Percentiles rank a stretch among this genome's conserved stretches.
Evolutionary conservation across 2,888 invertebrate species (phyloP).

Genomic region (Brachynemurus nebulosus): DNA sequence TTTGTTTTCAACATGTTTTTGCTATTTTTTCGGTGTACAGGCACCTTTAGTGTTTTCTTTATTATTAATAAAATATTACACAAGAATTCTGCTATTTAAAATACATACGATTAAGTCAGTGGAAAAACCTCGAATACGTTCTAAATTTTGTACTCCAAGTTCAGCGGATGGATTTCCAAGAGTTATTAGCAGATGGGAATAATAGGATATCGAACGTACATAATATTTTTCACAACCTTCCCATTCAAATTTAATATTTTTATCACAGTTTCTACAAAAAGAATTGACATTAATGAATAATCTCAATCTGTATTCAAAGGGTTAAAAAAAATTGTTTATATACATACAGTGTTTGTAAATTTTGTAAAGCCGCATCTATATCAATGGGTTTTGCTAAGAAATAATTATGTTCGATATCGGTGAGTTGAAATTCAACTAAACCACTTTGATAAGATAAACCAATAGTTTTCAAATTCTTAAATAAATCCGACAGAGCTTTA

Average conservation of each 20-base stretch:
- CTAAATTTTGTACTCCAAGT: constrained; percentile 64
- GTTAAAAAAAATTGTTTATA: neutral
- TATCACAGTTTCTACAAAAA: constrained; percentile 34
- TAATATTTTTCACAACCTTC: constrained; percentile 61
- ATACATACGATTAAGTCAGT: constrained; percentile 41
- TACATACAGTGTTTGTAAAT: constrained; percentile 32
- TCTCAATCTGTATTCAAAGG: too few relatives aligned
- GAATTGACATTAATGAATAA: constrained; percentile 9
- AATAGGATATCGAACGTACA: constrained; percentile 53
- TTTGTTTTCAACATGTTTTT: too few relatives aligned
- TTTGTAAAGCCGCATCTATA: constrained; percentile 41
- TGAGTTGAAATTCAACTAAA: constrained; percentile 41
- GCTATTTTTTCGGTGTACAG: too few relatives aligned
- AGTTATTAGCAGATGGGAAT: constrained; percentile 45
- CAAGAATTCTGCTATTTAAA: neutral
- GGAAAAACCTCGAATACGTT: constrained; percentile 75
- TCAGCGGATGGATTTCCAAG: constrained; percentile 60
- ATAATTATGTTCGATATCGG: constrained; percentile 37
- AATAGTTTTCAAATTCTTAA: constrained; percentile 57
- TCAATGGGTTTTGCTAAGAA: constrained; percentile 58
- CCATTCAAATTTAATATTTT: constrained; percentile 45
- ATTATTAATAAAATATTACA: constrained; percentile 5
- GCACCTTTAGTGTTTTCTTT: neutral
- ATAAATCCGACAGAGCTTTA: constrained; percentile 72
- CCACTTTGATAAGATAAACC: constrained; percentile 77